Base-by-base conservation (phyloP, 2,888 invertebrate species). In the Ichneumon xanthorius region DNA sequence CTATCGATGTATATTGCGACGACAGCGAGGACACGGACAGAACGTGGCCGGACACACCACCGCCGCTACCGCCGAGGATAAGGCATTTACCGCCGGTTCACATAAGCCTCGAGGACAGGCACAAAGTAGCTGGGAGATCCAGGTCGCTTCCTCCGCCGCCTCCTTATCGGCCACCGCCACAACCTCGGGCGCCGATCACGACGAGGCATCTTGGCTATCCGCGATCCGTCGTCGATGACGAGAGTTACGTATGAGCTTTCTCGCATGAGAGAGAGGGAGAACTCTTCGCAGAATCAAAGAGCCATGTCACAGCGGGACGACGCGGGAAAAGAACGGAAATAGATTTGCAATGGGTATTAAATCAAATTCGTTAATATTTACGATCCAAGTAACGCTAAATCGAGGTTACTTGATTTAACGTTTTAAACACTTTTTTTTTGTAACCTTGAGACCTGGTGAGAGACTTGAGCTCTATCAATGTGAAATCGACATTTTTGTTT, bases 31-130 rank as follows among this genome's bases (percentile, higher is more conserved):
- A 91, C 75, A 93, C 77, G 73, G 89, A 90, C 76, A 90, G 88
- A 84, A 92, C 90, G 14, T 93, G 92, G 92, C 92, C 92, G 2
- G 95, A 95, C 88, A 95, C 95, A 91, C 96, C 95, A 4, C 96
- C 95, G 14, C 96, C 95, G 1, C 94, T 96, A 48, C 96, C 96
- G 0, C 96, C 96, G 5, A 94, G 96, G 89, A 92, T 96, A 63
- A 95, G 95, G 92, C 96, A 96, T 90, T 94, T 96, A 88, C 96
- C 96, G 80, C 96, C 96, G 0, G 96, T 96, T 37, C 96, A 96
- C 89, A 95, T 96, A 88, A 95, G 95, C 88, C 95, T 95, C 81
- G 95, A 96, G 33, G 95, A 96, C 71, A 95, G 95, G 85, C 94
- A 94, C 88, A 94, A 93, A 86, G 90, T 93, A 9, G 93, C 94